Evolutionary conservation across 2,113 vertebrate species (phyloP), one percentile per base, ranked within the genome.

Genomic region (Pelobates fuscus): DNA sequence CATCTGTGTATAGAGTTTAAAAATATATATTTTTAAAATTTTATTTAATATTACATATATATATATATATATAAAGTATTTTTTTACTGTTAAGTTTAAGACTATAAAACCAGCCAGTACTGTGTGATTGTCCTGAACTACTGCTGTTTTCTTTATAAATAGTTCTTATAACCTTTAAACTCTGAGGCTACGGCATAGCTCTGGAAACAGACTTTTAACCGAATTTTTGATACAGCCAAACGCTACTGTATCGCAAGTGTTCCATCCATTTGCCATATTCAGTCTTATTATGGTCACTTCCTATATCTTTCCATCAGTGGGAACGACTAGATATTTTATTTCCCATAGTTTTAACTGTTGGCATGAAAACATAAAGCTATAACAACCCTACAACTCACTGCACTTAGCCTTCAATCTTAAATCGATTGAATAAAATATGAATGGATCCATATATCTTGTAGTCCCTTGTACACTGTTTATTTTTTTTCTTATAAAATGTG

Each of bases 281-380:
- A 37, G 32, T 25, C 15, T 58, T 69, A 58, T 69, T 69, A 24
- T 32, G 12, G 49, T 70, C 23, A 43, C 30, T 41, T 37, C 26
- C 27, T 32, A 58, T 17, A 25, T 69, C 67, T 37, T 52, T 55
- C 5, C 54, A 32, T 70, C 21, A 70, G 49, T 70, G 67, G 67
- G 67, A 70, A 70, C 23, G 15, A 5, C 23, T 11, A 43, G 54
- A 41, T 25, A 41, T 30, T 58, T 25, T 24, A 58, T 8, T 70
- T 70, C 67, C 67, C 67, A 70, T 70, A 70, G 32, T 24, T 43
- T 14, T 43, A 6, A 58, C 37, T 58, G 15, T 8, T 70, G 57
- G 20, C 17, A 41, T 57, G 41, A n/a, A 43, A 41, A 41, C 18
- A 68, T 54, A 54, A n/a, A n/a, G n/a, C n/a, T n/a, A n/a, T n/a